Base-by-base conservation (phyloP, 2,797 vertebrate genomes). In the Cossypha heuglini region DNA sequence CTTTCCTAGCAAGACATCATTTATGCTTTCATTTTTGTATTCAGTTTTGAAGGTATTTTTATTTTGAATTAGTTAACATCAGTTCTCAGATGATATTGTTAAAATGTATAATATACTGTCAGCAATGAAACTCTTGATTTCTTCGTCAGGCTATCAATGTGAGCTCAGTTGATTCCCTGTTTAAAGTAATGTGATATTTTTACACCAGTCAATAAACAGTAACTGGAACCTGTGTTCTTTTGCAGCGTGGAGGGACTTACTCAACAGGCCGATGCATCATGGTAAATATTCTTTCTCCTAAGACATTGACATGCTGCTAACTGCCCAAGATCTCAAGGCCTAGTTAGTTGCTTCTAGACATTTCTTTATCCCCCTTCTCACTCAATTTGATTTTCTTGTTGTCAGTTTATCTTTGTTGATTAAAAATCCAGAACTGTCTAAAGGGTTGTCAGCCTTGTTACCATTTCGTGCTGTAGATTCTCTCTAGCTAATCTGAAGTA, bases 181-280 rank as follows among this genome's bases (percentile, higher is more conserved):
- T 79, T 54, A 57, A 67, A 94, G 52, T 55, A 17, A 48, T 38
- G 37, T 33, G 9, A 9, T 63, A 19, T 66, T 76, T 58, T 58
- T n/a, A 25, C 2, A 66, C 5, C 13, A 71, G 9, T 52, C 67
- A 61, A 61, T 85, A 42, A 96, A 25, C 10, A 77, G 26, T 97
- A 93, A 96, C 71, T 64, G 45, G 38, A 87, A 37, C 19, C 9
- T 94, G 45, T 94, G 21, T 26, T 91, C 82, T 88, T 46, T 95
- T 96, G 49, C 95, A 97, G 96, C 94, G 45, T 75, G 96, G 96
- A 88, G 96, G 96, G 17, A 96, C 95, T 48, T 97, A 94, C 26
- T 68, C 96, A 45, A 73, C 75, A 61, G 81, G 95, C 11, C 42
- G 89, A 66, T 97, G 96, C 42, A 63, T 97, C 58, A 69, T 93